Base-by-base conservation (phyloP, 2,888 invertebrate genomes). In the Pristionchus entomophagus region DNA sequence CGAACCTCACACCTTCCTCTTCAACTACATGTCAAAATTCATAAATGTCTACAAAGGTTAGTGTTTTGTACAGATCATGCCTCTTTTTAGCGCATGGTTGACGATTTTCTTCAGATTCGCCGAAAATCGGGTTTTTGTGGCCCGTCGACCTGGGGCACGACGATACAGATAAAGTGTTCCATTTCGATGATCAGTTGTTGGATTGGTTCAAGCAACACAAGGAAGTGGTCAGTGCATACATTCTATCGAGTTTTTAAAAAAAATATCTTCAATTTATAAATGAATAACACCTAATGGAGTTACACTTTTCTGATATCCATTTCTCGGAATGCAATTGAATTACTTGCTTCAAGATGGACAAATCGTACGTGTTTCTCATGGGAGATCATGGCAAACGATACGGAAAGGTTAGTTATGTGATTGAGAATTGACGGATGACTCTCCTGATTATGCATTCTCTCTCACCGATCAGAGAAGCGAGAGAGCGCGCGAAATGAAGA, bases 51-150 rank as follows among this genome's bases (percentile, higher is more conserved):
- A 62, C 29, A 6, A 26, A 32, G 32, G 62, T 62, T 17, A 56
- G 17, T 2, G 4, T 62, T 8, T 62, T 6, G 19, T 29, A 62
- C 29, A 6, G 45, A 45, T 62, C 62, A 62, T 17, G 10, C 5
- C 17, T 62, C 62, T 29, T 62, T 32, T 8, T 29, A 12, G 62
- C 35, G 29, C 14, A 32, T 29, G 10, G n/a, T n/a, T 22, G 19
- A 51, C 17, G 59, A 59, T 59, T 59, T 26, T 22, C n/a, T 69
- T 38, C n/a, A 81, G 81, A 89, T 35, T 84, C 86, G 10, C 88
- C 86, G 22, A 91, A 91, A 62, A 89, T 91, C 82, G 86, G 88
- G 5, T 87, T 91, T 84, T 35, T 88, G 0, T 91, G 91, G 91
- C 88, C 88, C 38, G 38, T 38, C 0, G 81, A 87, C 4, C 62